Evolutionary conservation across 2,888 invertebrate genomes (phyloP).

Genomic region (Melanostoma mellinum): DNA sequence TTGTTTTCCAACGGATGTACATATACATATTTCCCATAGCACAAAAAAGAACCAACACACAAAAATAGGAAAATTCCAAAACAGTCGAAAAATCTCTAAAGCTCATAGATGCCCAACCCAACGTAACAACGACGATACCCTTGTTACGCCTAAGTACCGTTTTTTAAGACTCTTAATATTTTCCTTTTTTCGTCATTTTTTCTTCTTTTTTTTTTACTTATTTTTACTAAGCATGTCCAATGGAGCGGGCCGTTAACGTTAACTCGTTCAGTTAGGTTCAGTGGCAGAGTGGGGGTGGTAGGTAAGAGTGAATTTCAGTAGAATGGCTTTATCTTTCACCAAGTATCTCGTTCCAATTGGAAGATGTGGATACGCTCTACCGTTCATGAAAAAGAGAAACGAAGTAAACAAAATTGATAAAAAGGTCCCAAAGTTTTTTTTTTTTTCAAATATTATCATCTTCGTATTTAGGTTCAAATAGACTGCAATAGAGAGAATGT

Average conservation of each 20-base stretch:
- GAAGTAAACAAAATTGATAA: constrained; percentile 8
- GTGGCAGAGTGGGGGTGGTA: not conserved
- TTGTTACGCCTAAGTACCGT: constrained; percentile 62
- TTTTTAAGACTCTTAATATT: constrained; percentile 23
- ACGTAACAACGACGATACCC: constrained; percentile 40
- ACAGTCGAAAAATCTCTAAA: constrained; percentile 31
- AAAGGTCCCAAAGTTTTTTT: constrained; percentile 9
- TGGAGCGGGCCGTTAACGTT: constrained; percentile 66
- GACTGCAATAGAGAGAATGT: not conserved
- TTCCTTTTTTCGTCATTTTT: constrained; percentile 45
- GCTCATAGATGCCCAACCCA: constrained; percentile 42
- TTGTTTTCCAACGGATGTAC: constrained; percentile 58
- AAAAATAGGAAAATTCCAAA: constrained; percentile 31
- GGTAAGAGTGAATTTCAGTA: constrained; percentile 49
- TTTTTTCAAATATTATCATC: constrained; percentile 24
- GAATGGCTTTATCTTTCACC: constrained; percentile 65
- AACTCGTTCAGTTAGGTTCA: constrained; percentile 56
- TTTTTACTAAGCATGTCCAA: constrained; percentile 64
- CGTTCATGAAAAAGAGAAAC: constrained; percentile 28
- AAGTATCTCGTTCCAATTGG: constrained; percentile 61
- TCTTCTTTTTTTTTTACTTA: constrained; percentile 14
- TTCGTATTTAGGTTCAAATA: constrained; percentile 7
- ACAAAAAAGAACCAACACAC: not conserved
- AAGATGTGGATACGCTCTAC: constrained; percentile 56
- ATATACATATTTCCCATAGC: constrained; percentile 1